A percentile compares a stretch with the other conserved stretches of the same genome.
These are phyloP conservation scores for Rhineura floridana DNA, from an alignment of 2,113 vertebrate genomes.

Conservation along the genomic window DNA sequence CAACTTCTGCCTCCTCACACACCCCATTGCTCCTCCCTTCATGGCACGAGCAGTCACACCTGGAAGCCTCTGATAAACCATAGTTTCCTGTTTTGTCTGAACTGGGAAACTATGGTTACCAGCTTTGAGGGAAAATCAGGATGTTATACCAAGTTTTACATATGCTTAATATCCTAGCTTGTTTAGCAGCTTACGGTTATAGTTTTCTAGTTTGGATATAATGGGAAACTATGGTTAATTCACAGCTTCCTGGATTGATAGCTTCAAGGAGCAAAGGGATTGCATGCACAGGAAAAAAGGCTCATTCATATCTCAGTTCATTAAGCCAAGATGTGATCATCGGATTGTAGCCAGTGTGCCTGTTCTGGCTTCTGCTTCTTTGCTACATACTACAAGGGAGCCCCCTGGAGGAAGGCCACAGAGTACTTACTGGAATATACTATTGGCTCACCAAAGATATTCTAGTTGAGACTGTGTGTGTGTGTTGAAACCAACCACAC, in stretches of 20 bases:
- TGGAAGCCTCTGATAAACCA: background rate
- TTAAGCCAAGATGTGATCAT: background rate
- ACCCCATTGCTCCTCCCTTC: background rate
- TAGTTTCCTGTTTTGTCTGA: background rate
- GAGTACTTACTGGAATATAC: background rate
- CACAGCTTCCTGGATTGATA: background rate
- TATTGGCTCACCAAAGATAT: background rate
- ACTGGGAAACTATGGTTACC: background rate
- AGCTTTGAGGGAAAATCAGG: background rate
- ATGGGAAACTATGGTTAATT: background rate
- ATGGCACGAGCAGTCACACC: background rate
- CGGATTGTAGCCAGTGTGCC: background rate
- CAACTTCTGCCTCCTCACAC: background rate
- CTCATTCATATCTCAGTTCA: background rate
- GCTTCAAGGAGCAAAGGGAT: background rate
- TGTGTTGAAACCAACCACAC: background rate
- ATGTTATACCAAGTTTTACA: background rate
- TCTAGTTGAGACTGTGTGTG: background rate
- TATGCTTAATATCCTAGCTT: background rate
- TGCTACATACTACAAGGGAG: rapidly evolving
- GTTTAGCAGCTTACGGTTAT: background rate
- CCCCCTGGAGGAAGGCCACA: background rate
- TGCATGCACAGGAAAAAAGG: background rate
- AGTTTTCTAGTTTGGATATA: background rate
- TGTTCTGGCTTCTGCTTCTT: background rate